These are phyloP conservation scores for Emys orbicularis DNA, from an alignment of 2,797 vertebrate species.

Conservation along the genomic window DNA sequence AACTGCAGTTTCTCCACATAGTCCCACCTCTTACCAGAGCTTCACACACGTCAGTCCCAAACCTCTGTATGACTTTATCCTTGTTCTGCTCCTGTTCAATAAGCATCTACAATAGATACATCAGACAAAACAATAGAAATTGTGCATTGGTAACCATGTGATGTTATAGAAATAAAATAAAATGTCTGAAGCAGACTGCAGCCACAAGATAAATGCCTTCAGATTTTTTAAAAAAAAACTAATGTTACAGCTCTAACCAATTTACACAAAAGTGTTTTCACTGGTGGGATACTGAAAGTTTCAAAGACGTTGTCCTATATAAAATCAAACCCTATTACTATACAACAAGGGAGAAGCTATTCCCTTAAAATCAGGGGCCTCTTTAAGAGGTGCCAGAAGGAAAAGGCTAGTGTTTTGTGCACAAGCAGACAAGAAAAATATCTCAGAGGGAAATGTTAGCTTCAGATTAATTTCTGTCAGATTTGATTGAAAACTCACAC, in stretches of 20 bases:
- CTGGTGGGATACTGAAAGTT: slow-evolving; percentile 62
- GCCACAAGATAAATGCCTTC: slow-evolving; percentile 55
- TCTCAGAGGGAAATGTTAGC: slow-evolving; percentile 72
- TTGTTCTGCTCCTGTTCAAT: slow-evolving; percentile 35
- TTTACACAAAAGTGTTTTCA: slow-evolving; percentile 65
- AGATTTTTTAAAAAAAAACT: slow-evolving; percentile 8
- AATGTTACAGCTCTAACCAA: slow-evolving; percentile 49
- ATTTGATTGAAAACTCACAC: slow-evolving; percentile 72
- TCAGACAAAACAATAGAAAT: slow-evolving; percentile 58
- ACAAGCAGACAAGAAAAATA: slow-evolving; percentile 52
- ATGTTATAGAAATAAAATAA: slow-evolving; percentile 60
- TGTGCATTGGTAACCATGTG: slow-evolving; percentile 36
- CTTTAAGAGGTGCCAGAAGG: slow-evolving; percentile 54
- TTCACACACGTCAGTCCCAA: neutral
- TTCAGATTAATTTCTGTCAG: slow-evolving; percentile 78
- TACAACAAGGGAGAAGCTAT: slow-evolving; percentile 62
- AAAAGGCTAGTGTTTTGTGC: slow-evolving; percentile 55
- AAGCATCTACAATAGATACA: neutral
- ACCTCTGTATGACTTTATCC: slow-evolving; percentile 10
- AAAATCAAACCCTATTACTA: slow-evolving; percentile 69
- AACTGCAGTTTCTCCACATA: neutral
- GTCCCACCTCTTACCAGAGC: neutral
- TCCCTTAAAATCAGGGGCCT: slow-evolving; percentile 60
- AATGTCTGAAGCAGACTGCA: slow-evolving; percentile 58
- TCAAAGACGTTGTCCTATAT: slow-evolving; percentile 69